Base-by-base conservation (phyloP, 2,113 vertebrate species). In the Opisthocomus hoazin region DNA sequence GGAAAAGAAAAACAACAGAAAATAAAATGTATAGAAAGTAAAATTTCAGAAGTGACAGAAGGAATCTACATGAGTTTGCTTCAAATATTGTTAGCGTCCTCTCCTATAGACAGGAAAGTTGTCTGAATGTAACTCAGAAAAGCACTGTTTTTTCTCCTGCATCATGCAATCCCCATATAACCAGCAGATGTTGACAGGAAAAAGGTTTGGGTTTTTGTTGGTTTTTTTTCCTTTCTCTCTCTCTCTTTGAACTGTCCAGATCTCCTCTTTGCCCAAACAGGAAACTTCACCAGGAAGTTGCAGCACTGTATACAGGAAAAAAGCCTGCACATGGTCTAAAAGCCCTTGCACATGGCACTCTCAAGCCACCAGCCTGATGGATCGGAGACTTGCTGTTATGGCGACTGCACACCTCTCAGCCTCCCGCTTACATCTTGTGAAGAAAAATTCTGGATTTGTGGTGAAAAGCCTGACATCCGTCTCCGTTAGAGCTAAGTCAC, bases 181-280 rank as follows among this genome's bases (percentile, higher is more conserved):
- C 19, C 41, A 70, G 43, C 19, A 90, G 51, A 90, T 89, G 65
- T 37, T 95, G 90, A 94, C 83, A 74, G 80, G 73, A 96, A 92
- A 90, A 94, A 87, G 50, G 63, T 22, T 50, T 43, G 63, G 17
- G 13, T 0, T 87, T 95, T 78, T 84, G 32, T 53, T 84, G 10
- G 0, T 1, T 27, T 36, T 37, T 12, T 34, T 27, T 16, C 5
- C 7, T 14, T 22, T 1, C 14, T 22, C 22, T 27, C 58, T 41
- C 34, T 22, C 24, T 60, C 79, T 71, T 50, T 74, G 54, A 90
- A 48, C 71, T 89, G 88, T 51, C 80, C 88, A 87, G 48, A 92
- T 70, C 88, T 71, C 83, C 68, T 66, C 83, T 92, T 92, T 64
- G 71, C 71, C 80, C 80, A 89, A 92, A 94, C 85, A 95, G 83